Percentiles rank a stretch among this genome's conserved stretches.
Evolutionary conservation across 2,797 vertebrate genomes (phyloP).

Genomic region (Psittacula derbiana): DNA sequence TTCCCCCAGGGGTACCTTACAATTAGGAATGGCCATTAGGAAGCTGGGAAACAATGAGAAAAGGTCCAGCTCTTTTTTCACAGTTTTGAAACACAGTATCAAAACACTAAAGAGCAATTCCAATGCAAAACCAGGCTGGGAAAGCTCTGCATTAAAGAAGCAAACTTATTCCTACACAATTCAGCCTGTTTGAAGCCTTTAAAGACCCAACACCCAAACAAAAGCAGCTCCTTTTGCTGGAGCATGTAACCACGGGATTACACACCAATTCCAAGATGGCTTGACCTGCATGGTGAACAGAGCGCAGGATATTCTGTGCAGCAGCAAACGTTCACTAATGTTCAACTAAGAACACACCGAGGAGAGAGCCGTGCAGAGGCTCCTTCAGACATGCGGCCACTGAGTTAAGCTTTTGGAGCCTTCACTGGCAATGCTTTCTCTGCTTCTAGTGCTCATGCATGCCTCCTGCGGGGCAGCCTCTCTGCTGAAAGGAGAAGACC

Average conservation of each 20-base stretch:
- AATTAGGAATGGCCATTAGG: not conserved
- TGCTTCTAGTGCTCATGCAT: not conserved
- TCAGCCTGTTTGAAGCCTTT: not conserved
- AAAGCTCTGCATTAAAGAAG: not conserved
- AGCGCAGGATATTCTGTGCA: not conserved
- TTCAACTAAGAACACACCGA: not conserved
- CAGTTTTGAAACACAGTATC: not conserved
- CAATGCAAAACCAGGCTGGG: not conserved
- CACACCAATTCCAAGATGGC: not conserved
- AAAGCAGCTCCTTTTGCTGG: not conserved
- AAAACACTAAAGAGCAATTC: not conserved
- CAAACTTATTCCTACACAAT: not conserved
- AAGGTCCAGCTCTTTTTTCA: not conserved
- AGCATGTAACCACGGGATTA: not conserved
- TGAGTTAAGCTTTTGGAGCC: not conserved
- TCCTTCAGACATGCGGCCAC: not conserved
- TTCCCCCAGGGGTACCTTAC: not conserved
- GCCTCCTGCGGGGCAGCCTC: not conserved
- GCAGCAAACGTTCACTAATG: fast-evolving
- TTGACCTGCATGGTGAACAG: not conserved
- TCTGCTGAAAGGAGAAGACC: not conserved
- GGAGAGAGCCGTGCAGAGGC: not conserved
- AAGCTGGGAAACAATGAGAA: conserved; percentile 30
- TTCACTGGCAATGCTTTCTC: not conserved
- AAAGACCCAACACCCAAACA: not conserved